Base-by-base conservation (phyloP, 2,113 vertebrate genomes). In the Taurulus bubalis region DNA sequence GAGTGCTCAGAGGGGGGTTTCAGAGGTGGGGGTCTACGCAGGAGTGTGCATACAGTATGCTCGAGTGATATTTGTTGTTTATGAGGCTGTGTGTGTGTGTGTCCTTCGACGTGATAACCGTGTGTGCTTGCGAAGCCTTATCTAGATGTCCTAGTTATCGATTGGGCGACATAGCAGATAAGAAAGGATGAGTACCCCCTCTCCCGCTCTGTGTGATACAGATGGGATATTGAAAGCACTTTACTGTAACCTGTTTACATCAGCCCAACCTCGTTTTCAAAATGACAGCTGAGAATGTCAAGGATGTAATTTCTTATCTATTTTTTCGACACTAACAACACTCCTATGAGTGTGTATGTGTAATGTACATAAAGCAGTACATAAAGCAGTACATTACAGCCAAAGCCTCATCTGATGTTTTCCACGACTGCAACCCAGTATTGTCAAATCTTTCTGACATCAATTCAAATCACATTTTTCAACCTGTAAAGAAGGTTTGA, bases 121-220 rank as follows among this genome's bases (percentile, higher is more conserved):
- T 77, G 87, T 90, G 90, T 73, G 85, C 83, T 91, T 78, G 81
- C 77, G 18, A 81, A 79, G 77, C 74, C 91, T 94, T 95, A 94
- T 94, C 92, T 92, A 80, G 93, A 94, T 95, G 93, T 94, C 93
- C 92, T 92, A 91, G 86, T 91, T 95, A 95, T 95, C 85, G 91
- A 95, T 92, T 88, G 87, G 81, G 87, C 87, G 80, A 93, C 92
- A 93, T 77, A 78, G 79, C 77, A 90, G 93, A 94, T 93, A 93
- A 95, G 91, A 75, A 89, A 92, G 89, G 90, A 84, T 87, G 84
- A 90, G 86, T 82, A 77, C 82, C 87, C 85, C 83, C 85, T 62
- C 83, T 87, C 60, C 53, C n/a, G 26, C 77, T 70, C 79, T 73
- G 60, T 72, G 79, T 82, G 82, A 84, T 70, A 77, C 80, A 77